phyloP scores from a whole-genome alignment of 1,140 invertebrate genomes.

The Micrasema minimum region DNA sequence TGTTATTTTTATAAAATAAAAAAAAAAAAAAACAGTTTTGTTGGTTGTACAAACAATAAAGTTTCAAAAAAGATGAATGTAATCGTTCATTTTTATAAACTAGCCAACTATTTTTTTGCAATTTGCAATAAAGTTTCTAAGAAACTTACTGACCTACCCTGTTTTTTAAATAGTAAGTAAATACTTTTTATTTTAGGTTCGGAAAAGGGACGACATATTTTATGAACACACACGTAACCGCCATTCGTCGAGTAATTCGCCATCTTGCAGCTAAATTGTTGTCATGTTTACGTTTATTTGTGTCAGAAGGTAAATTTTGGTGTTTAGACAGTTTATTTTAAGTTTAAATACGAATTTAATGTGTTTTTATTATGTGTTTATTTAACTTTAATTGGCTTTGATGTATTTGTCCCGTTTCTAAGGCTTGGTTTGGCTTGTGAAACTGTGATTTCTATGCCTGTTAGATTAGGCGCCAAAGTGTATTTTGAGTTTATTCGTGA shows the following conservation, averaged over 20 bases:
- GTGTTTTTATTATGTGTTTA: background rate
- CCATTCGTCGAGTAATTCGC: conserved; percentile 53
- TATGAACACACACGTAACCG: conserved; percentile 42
- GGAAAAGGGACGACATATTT: conserved; percentile 17
- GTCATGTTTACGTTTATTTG: conserved; percentile 66
- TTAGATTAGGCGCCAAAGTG: conserved; percentile 66
- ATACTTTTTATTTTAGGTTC: background rate
- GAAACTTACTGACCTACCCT: too few relatives aligned
- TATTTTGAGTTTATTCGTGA: conserved; percentile 45
- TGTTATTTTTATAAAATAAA: too few relatives aligned
- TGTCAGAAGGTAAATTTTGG: conserved; percentile 59
- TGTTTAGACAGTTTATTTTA: conserved; percentile 5
- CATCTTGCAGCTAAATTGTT: conserved; percentile 67
- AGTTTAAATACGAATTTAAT: background rate
- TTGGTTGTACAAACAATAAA: too few relatives aligned
- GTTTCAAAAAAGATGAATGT: too few relatives aligned
- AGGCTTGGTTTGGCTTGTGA: conserved; percentile 23
- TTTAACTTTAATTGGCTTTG: background rate
- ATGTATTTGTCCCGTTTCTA: background rate
- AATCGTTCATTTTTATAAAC: too few relatives aligned
- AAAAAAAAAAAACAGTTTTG: too few relatives aligned
- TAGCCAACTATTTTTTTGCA: too few relatives aligned
- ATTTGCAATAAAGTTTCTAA: too few relatives aligned
- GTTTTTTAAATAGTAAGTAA: background rate
- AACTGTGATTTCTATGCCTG: conserved; percentile 36